Conservation (phyloP, 1,140 invertebrate species). For the Trachelipus rathkii region DNA sequence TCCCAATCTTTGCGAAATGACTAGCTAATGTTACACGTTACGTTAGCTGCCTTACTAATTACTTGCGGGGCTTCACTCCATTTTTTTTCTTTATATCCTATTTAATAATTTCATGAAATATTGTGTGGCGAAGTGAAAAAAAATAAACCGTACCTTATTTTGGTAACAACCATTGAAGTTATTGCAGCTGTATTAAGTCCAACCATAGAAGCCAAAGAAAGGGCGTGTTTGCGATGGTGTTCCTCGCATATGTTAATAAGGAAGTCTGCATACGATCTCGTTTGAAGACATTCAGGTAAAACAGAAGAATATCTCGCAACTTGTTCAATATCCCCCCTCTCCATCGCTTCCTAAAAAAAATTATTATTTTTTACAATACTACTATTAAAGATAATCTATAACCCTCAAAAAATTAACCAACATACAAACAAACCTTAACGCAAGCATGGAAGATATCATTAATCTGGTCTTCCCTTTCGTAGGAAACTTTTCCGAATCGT, state of each 20-base stretch:
- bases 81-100: too few species aligned
- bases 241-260: slow-evolving; percentile 65
- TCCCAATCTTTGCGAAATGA: too few species aligned
- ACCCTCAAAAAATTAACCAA: too few species aligned
- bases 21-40: too few species aligned
- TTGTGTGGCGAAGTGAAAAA: too few species aligned
- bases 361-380: too few species aligned
- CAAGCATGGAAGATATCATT: slow-evolving; percentile 54
- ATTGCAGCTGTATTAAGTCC: slow-evolving; percentile 40
- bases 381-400: too few species aligned
- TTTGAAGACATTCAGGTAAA: slow-evolving; percentile 65
- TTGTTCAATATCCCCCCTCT: slow-evolving; percentile 67
- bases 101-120: too few species aligned
- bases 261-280: slow-evolving; percentile 71
- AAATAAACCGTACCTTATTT: slow-evolving; percentile 33
- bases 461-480: slow-evolving; percentile 60
- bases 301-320: slow-evolving; percentile 79
- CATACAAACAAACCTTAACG: slow-evolving; percentile 34
- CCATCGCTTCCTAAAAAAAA: slow-evolving; percentile 44
- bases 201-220: slow-evolving; percentile 38
- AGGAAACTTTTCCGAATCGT: slow-evolving; percentile 64
- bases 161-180: slow-evolving; percentile 40
- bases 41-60: too few species aligned
- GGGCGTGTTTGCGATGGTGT: slow-evolving; percentile 54
- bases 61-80: too few species aligned